phyloP scores from a whole-genome alignment of 2,113 vertebrate genomes.

The Charadrius vociferus region DNA sequence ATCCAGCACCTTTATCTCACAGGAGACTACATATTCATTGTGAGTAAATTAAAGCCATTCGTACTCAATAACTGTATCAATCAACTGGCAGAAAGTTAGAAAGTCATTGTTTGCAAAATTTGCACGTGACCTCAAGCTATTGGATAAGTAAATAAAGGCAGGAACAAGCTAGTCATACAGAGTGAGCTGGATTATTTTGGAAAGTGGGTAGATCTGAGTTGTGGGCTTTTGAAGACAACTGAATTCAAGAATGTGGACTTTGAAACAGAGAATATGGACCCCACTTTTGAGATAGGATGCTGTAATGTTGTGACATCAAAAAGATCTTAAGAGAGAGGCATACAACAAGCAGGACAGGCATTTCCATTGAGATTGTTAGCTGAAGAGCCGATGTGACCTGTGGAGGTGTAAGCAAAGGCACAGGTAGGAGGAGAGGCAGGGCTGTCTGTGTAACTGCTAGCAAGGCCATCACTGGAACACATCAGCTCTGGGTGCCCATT shows the following conservation, averaged over 20 bases:
- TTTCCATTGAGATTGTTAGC: not conserved
- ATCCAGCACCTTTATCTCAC: not conserved
- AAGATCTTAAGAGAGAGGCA: not conserved
- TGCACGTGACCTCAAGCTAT: not conserved
- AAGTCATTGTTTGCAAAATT: not conserved
- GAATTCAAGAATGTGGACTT: not conserved
- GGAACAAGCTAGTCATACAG: not conserved
- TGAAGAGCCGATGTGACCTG: not conserved
- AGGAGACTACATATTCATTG: not conserved
- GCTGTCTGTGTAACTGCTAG: fast-evolving
- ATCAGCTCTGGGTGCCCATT: not conserved
- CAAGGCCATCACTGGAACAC: not conserved
- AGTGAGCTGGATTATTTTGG: not conserved
- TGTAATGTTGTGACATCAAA: not conserved
- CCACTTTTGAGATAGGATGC: not conserved
- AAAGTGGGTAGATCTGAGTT: not conserved
- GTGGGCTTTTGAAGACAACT: not conserved
- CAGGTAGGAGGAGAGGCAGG: not conserved
- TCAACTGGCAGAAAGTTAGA: not conserved
- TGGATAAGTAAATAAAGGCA: not conserved
- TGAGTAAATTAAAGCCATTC: not conserved
- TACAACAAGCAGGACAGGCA: not conserved
- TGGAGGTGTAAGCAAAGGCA: not conserved
- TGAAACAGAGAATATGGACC: not conserved
- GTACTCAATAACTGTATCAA: not conserved